These are phyloP conservation scores for Drosophila kambysellisi DNA, from an alignment of 2,888 invertebrate genomes.

Conservation along the genomic window DNA sequence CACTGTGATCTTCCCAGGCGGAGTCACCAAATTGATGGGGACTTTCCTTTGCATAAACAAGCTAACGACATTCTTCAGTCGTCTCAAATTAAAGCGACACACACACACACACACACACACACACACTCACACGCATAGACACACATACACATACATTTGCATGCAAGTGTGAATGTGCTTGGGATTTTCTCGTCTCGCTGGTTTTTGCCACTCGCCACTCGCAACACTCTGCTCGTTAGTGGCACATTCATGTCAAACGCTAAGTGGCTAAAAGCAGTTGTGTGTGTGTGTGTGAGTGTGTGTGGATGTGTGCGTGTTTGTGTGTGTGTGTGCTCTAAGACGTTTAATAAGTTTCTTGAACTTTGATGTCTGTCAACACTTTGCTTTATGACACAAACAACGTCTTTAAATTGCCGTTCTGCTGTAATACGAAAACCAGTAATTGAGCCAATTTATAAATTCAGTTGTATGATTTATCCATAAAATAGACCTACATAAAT, in stretches of 20 bases:
- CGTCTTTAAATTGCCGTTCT: conserved; percentile 31
- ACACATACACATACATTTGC: neutral
- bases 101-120: conserved; percentile 5
- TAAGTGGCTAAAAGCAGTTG: conserved; percentile 55
- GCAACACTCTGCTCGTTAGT: conserved; percentile 66
- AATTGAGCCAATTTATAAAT: conserved; percentile 1
- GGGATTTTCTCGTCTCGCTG: conserved; percentile 21
- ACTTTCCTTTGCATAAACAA: conserved; percentile 42
- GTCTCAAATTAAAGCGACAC: conserved; percentile 21
- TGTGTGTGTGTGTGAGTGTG: neutral
- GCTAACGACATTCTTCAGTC: conserved; percentile 24
- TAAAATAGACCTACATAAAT: neutral
- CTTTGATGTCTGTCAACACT: conserved; percentile 54
- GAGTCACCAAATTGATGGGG: neutral
- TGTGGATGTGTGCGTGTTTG: neutral
- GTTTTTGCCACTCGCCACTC: conserved; percentile 40
- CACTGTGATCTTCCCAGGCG: neutral
- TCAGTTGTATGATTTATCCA: neutral
- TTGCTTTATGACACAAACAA: conserved; percentile 37
- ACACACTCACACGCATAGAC: neutral
- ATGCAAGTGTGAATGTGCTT: conserved; percentile 15
- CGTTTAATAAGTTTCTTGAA: conserved; percentile 70
- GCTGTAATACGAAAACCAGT: neutral
- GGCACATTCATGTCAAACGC: conserved; percentile 69
- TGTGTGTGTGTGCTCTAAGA: conserved; percentile 20